Evolutionary conservation across 2,888 invertebrate species (phyloP).

Genomic region (Hoplodrina blanda): DNA sequence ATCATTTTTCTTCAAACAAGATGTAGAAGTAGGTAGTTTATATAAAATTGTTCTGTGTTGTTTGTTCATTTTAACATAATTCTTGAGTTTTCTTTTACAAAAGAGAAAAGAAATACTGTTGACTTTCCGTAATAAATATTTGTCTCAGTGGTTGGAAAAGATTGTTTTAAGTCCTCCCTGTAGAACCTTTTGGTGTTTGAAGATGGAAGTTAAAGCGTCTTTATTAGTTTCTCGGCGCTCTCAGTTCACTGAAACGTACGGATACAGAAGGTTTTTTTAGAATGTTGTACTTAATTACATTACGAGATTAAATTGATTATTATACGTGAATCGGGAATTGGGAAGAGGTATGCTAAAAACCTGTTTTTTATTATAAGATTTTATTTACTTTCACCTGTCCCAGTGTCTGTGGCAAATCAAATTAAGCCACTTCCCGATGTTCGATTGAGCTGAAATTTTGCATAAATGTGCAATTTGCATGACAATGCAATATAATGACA

Average conservation of each 20-base stretch:
- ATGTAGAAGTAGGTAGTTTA: constrained; percentile 38
- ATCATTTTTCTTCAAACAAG: constrained; percentile 53
- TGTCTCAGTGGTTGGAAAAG: constrained; percentile 70
- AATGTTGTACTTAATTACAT: constrained; percentile 35
- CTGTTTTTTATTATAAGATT: no score
- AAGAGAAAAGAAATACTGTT: constrained; percentile 71
- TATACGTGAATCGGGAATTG: not conserved
- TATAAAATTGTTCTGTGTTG: constrained; percentile 63
- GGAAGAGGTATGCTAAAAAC: not conserved
- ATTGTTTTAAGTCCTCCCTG: constrained; percentile 70
- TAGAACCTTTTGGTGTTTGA: constrained; percentile 69
- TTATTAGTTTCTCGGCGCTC: constrained; percentile 59
- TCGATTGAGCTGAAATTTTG: no score
- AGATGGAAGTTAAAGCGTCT: constrained; percentile 64
- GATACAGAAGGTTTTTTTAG: constrained; percentile 37
- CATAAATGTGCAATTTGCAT: no score
- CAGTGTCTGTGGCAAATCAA: no score
- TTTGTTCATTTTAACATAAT: constrained; percentile 60
- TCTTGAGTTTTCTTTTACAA: constrained; percentile 54
- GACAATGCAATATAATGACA: no score
- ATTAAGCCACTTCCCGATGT: no score
- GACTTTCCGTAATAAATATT: constrained; percentile 75
- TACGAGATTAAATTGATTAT: constrained; percentile 3
- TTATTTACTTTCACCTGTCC: no score
- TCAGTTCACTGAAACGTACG: constrained; percentile 47